Conservation (phyloP, 2,113 vertebrate genomes). For the Protobothrops flavoviridis region DNA sequence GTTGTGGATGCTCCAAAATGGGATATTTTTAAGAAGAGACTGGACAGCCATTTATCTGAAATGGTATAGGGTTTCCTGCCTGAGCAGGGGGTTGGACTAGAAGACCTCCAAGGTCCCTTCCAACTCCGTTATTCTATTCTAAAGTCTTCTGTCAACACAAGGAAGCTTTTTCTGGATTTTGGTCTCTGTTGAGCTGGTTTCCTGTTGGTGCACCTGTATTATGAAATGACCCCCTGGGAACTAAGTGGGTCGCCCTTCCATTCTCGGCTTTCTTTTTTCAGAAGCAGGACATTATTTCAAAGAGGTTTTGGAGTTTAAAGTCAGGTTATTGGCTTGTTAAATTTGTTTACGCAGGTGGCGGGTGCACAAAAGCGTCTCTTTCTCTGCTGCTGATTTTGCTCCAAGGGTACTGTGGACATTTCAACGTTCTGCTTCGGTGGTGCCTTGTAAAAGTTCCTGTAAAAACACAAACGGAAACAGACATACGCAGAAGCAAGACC, state of each 20-base stretch:
- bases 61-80: no score
- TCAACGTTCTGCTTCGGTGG: background rate
- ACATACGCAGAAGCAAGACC: background rate
- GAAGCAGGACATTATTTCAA: background rate
- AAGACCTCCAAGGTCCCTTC: no score
- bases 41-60: no score
- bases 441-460: background rate
- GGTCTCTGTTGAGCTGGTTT: background rate
- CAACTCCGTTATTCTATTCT: no score
- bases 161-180: background rate
- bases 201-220: background rate
- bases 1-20: no score
- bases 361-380: background rate
- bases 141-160: background rate
- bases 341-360: background rate
- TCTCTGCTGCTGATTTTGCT: background rate
- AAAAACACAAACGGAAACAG: background rate
- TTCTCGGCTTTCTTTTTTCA: background rate
- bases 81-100: no score
- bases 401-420: background rate
- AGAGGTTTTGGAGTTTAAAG: background rate
- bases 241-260: background rate
- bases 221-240: background rate
- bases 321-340: background rate
- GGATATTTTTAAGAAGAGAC: no score